Evolutionary conservation across 2,888 invertebrate species (phyloP), one percentile per base, ranked within the genome.

Genomic region (Panzeria rudis): DNA sequence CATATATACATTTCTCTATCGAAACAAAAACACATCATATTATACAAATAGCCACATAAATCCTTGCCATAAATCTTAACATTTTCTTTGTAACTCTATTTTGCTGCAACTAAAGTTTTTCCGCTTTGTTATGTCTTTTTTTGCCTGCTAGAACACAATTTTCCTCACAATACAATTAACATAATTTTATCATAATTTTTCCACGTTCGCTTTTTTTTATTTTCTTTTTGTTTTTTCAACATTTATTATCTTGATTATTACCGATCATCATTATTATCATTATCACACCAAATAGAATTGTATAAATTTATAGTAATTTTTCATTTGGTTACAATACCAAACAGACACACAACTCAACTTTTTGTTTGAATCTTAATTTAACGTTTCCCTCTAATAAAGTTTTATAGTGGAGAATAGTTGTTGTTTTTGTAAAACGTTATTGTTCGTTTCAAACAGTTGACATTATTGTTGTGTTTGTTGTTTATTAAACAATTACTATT

Each of bases 171-270:
- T 20, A 71, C 20, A 66, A 80, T 84, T 84, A 80, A 59, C 80
- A 84, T 84, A 84, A 84, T 84, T 80, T 77, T 47, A 71, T 84
- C 62, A 80, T 84, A 80, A 76, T 66, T 80, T 72, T 69, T 75
- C 64, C n/a, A 47, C n/a, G 29, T n/a, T 44, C 17, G 13, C 25
- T 54, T 23, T 54, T 11, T 3, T 73, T 17, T 20, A 17, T 3
- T 73, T 44, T 54, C 32, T 17, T 77, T 54, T 3, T 78, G 68
- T 50, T 44, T 4, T 32, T 32, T 11, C 23, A 52, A 64, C 54
- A 68, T 56, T 72, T 69, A 77, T 66, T 71, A 76, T 77, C 62
- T 82, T 56, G 23, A 50, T 83, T 41, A 66, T 68, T 66, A 68
- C 52, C 35, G 66, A 56, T 78, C 69, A 79, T 54, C 68, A 68